phyloP scores from a whole-genome alignment of 2,888 invertebrate genomes.

The Trachelus iudaicus region DNA sequence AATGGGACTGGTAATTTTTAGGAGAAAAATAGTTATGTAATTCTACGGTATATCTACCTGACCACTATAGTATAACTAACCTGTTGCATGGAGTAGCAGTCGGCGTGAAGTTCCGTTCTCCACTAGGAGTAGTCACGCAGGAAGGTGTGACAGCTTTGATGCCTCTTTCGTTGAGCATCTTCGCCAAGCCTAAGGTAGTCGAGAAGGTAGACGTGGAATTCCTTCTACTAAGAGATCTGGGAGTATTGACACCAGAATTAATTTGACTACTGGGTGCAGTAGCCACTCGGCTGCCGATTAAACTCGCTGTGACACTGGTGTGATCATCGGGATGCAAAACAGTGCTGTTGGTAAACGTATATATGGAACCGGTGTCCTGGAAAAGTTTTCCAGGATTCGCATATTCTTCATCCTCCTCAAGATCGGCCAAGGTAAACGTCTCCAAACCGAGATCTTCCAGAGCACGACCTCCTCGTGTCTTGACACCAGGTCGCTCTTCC shows the following conservation, averaged over 20 bases:
- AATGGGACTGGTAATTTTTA: background rate
- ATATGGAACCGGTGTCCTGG: conserved; percentile 82
- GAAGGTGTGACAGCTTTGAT: conserved; percentile 80
- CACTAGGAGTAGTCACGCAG: conserved; percentile 73
- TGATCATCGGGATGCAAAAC: conserved; percentile 92
- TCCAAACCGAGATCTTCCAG: conserved; percentile 81
- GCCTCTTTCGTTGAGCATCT: conserved; percentile 82
- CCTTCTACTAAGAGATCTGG: conserved; percentile 73
- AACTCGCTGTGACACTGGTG: conserved; percentile 73
- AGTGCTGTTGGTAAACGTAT: conserved; percentile 89
- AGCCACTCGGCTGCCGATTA: conserved; percentile 74
- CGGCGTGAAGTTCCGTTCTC: conserved; percentile 76
- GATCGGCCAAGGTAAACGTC: conserved; percentile 73
- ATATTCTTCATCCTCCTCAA: conserved; percentile 80
- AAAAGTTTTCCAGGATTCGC: conserved; percentile 78
- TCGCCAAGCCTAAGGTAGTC: conserved; percentile 79
- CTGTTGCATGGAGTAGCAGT: conserved; percentile 85
- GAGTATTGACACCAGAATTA: conserved; percentile 60
- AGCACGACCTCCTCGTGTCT: conserved; percentile 82
- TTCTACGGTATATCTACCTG: background rate
- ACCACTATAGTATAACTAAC: background rate
- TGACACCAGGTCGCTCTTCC: conserved; percentile 92
- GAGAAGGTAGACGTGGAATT: conserved; percentile 85
- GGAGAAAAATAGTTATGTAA: background rate
- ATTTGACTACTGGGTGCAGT: conserved; percentile 68